These are phyloP conservation scores for Oxyura jamaicensis DNA, from an alignment of 2,113 vertebrate genomes.

Conservation along the genomic window DNA sequence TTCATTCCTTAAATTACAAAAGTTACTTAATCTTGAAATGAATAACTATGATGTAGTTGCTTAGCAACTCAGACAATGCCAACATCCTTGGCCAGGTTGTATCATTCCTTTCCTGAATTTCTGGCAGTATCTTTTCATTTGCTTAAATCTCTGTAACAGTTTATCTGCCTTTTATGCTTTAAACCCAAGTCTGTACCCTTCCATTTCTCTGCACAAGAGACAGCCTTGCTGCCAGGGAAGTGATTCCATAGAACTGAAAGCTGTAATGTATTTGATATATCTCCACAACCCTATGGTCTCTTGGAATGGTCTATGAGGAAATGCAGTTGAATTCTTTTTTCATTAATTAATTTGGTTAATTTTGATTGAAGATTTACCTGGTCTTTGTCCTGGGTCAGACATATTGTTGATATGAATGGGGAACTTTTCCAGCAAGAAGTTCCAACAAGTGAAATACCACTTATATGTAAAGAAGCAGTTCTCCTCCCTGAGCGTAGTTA, in stretches of 20 bases:
- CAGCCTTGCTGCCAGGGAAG: background rate
- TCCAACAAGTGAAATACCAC: background rate
- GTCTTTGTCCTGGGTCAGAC: background rate
- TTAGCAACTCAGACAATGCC: slow-evolving; percentile 43
- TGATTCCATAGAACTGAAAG: background rate
- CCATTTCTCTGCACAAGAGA: background rate
- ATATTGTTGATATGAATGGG: background rate
- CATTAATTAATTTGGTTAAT: background rate
- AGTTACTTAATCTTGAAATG: slow-evolving; percentile 15
- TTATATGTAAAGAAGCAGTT: background rate
- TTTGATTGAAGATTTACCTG: background rate
- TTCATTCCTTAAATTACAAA: slow-evolving; percentile 21
- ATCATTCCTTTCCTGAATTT: background rate
- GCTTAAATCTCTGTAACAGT: background rate
- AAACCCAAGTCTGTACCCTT: background rate
- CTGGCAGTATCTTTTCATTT: background rate
- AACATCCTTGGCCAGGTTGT: background rate
- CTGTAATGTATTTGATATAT: background rate
- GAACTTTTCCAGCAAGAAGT: background rate
- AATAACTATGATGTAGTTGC: slow-evolving; percentile 17
- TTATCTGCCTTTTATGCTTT: background rate
- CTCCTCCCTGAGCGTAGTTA: background rate
- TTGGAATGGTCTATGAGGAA: background rate
- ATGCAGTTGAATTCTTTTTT: background rate
- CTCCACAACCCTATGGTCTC: background rate